Base-by-base conservation (phyloP, 2,797 vertebrate species). In the Sebastes matsubarae region DNA sequence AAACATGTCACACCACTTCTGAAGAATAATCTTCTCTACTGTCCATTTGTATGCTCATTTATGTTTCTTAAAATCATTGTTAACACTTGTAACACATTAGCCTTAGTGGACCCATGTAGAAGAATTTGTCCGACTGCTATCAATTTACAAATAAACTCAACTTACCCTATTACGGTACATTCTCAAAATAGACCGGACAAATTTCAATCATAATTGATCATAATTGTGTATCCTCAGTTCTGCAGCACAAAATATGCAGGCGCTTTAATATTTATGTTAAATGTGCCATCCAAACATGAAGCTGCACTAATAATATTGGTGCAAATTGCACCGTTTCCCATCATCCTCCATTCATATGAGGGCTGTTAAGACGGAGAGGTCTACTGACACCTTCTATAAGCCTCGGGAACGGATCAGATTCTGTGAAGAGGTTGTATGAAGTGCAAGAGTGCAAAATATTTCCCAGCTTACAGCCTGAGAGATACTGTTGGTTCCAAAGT, bases 401-500 rank as follows among this genome's bases (percentile, higher is more conserved):
- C 88, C 79, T 64, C 68, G 1, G 78, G 82, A 92, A 76, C 27
- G 72, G 83, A 88, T 86, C 83, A 74, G 87, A 84, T 91, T 87
- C 82, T 80, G 75, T 65, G 87, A 87, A 84, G 85, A 87, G 87
- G 87, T 86, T 92, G 87, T 87, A 75, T 88, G 84, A 87, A 89
- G 83, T 88, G 89, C 83, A 85, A 72, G 73, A 88, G 81, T 86
- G 80, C 70, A 79, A 77, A 87, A 84, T 82, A 87, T 89, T 93
- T 89, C 79, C 68, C 68, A 85, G 86, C 83, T 90, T 89, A 88
- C 70, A 85, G 82, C 86, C 71, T 27, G 72, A 78, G 85, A 88
- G 87, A 92, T 94, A 87, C 81, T 85, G 82, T 90, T 91, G 88
- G 90, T 91, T 94, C 89, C 88, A 88, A 89, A 90, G 88, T 90